Evolutionary conservation across 2,888 invertebrate species (phyloP).

Genomic region (Cremastinae sp.): DNA sequence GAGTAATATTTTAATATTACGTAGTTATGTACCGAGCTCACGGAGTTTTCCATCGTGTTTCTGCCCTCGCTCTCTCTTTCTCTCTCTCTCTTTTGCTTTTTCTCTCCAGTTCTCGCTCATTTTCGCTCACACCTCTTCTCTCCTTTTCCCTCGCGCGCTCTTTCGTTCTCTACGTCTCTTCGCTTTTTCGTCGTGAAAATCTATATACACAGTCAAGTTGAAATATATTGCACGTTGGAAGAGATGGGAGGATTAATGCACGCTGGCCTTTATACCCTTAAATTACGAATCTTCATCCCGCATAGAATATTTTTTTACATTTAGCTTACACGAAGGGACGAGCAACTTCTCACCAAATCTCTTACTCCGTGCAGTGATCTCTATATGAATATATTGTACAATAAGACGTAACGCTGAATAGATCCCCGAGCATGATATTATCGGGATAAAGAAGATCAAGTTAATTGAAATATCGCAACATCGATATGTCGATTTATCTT

Average conservation of each 20-base stretch:
- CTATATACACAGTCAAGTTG: slow-evolving; percentile 3
- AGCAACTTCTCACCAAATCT: too few species aligned
- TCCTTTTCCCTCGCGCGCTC: not conserved
- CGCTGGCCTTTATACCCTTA: slow-evolving; percentile 18
- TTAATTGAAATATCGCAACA: too few species aligned
- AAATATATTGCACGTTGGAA: slow-evolving; percentile 16
- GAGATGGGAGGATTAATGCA: slow-evolving; percentile 40
- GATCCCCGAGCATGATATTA: too few species aligned
- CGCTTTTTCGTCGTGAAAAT: not conserved
- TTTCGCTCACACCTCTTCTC: not conserved
- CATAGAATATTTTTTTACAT: not conserved
- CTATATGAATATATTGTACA: too few species aligned
- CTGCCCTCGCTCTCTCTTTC: not conserved
- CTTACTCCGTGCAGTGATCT: too few species aligned
- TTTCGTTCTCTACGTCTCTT: slow-evolving; percentile 3
- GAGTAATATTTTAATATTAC: slow-evolving; percentile 62
- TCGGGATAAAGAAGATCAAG: too few species aligned
- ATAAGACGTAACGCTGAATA: too few species aligned
- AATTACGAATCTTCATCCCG: slow-evolving; percentile 35
- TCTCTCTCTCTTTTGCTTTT: slow-evolving; percentile 12
- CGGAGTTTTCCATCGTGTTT: slow-evolving; percentile 50
- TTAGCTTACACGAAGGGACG: not conserved
- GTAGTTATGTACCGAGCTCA: slow-evolving; percentile 45
- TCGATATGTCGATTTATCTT: too few species aligned
- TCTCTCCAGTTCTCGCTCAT: slow-evolving; percentile 14